A percentile compares a stretch with the other conserved stretches of the same genome.
phyloP scores from a whole-genome alignment of 1,140 invertebrate species.

The Orius insidiosus region DNA sequence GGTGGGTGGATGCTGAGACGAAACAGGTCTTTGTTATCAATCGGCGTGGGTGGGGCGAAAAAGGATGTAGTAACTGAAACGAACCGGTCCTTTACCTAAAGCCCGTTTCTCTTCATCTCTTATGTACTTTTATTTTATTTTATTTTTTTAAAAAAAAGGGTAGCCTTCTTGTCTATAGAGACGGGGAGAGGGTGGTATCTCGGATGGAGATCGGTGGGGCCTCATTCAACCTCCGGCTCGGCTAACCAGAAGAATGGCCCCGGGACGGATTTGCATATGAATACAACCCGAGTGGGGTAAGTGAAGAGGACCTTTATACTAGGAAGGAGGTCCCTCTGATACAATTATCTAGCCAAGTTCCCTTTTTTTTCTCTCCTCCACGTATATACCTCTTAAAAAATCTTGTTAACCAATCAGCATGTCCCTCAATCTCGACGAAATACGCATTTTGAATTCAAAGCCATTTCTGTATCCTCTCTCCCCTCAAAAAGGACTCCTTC shows the following conservation, averaged over 20 bases:
- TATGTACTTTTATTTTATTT: too few species aligned
- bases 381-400: constrained; percentile 2
- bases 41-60: constrained; percentile 1
- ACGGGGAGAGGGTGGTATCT: not conserved
- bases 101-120: too few species aligned
- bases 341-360: constrained; percentile 2
- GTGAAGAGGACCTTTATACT: not conserved
- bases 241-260: constrained; percentile 10
- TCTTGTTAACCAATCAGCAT: not conserved
- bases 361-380: not conserved
- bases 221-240: constrained; percentile 6
- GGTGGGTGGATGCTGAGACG: not conserved
- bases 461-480: too few species aligned
- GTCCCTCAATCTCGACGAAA: too few species aligned
- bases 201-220: constrained; percentile 1
- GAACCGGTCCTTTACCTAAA: not conserved
- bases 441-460: too few species aligned
- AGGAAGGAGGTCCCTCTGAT: constrained; percentile 1
- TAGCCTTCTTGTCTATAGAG: not conserved
- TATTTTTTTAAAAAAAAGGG: too few species aligned
- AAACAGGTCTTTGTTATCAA: constrained; percentile 3
- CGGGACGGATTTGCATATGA: constrained; percentile 9
- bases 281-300: constrained; percentile 4
- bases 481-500: too few species aligned
- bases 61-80: not conserved